Base-by-base conservation (phyloP, 2,113 vertebrate genomes). In the Oostethus manadensis region DNA sequence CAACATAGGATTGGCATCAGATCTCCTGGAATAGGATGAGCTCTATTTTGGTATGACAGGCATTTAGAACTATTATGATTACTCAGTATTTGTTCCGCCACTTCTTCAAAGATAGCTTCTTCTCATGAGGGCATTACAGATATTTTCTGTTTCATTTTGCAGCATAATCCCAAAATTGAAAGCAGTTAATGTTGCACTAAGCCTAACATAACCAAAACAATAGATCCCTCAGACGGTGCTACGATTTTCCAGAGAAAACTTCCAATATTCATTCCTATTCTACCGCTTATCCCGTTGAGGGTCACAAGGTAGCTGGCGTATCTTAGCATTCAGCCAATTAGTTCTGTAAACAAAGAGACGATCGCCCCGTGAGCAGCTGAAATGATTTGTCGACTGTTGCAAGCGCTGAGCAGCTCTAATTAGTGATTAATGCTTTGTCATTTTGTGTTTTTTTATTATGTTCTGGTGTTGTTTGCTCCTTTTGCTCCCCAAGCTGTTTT, bases 401-500 rank as follows among this genome's bases (percentile, higher is more conserved):
- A 46, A 60, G 51, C 16, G 55, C 9, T 66, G 48, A 66, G 46
- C 64, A 62, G 23, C 56, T 70, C 20, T 62, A 18, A 80, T 64
- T 51, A 67, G 60, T 58, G 50, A 67, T 69, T 54, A 62, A 71
- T 77, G 71, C 62, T 68, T 66, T 53, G 35, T 23, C 1, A 62
- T 15, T 68, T 66, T 6, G n/a, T 65, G 56, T 71, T 78, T 58
- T 59, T 69, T 70, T 53, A 21, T 21, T 7, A 29, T 58, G 60
- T 70, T 66, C 69, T 44, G 59, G 50, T 48, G 55, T 40, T 63
- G 67, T 55, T 66, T 54, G 58, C 56, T 63, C 68, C 58, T 62
- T 58, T 72, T 70, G 70, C 71, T 79, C 35, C 64, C 73, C 78
- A 70, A 73, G 66, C 54, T 4, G n/a, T 62, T 61, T 62, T 46